These are phyloP conservation scores for Microctenopoma stevenorrisi DNA, from an alignment of 2,797 vertebrate species.

Conservation along the genomic window DNA sequence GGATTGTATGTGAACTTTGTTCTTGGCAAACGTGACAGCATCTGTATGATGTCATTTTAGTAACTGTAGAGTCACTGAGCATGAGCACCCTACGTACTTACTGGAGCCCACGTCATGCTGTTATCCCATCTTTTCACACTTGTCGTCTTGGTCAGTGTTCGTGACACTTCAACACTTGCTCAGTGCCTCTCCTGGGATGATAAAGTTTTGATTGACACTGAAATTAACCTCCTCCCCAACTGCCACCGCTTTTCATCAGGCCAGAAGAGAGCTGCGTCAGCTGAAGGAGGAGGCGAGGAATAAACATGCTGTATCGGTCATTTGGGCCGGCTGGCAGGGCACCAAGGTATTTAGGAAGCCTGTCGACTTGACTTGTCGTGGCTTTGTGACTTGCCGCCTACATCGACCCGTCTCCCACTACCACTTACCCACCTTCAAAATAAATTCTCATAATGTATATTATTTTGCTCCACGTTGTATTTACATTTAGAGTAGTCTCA, in stretches of 20 bases:
- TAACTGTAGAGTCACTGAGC: not conserved
- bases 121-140: conserved; percentile 2
- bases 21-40: not conserved
- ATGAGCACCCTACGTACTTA: not conserved
- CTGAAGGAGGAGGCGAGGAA: conserved; percentile 96
- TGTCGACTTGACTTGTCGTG: conserved; percentile 68
- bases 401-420: conserved; percentile 39
- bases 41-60: not conserved
- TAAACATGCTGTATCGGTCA: conserved; percentile 97
- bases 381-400: conserved; percentile 60
- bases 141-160: conserved; percentile 43
- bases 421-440: not conserved
- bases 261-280: conserved; percentile 93
- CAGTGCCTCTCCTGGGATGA: conserved; percentile 23
- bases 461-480: conserved; percentile 27
- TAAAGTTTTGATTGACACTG: conserved; percentile 51
- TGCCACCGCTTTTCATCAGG: conserved; percentile 82
- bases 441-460: conserved; percentile 24
- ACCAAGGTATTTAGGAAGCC: conserved; percentile 92
- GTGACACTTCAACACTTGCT: conserved; percentile 31
- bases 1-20: conserved; percentile 25
- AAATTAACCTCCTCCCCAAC: conserved; percentile 66
- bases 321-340: conserved; percentile 99
- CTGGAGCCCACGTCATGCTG: not conserved
- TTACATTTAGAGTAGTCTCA: conserved; percentile 1